Base-by-base conservation (phyloP, 1,140 invertebrate genomes). In the Drosophila busckii region DNA sequence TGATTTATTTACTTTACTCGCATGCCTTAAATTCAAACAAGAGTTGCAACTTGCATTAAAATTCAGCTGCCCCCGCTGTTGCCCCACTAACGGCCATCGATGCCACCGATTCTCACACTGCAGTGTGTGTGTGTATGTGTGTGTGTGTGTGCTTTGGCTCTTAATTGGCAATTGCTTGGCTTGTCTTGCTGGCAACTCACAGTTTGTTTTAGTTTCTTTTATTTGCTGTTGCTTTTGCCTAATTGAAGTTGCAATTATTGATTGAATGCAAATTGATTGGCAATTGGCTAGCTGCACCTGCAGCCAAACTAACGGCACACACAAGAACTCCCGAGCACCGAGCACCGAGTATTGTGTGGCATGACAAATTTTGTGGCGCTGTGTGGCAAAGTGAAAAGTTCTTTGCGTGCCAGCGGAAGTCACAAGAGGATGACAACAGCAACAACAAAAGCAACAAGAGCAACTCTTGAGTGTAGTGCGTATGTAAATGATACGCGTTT, bases 201-300 rank as follows among this genome's bases (percentile, higher is more conserved):
- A 13, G 16, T 9, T 8, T 37, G 42, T 64, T 42, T 61, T 50
- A 10, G 16, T 19, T 49, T 38, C 41, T 44, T 10, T 44, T 37
- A 17, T 28, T 50, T 31, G 34, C n/a, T 41, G 56, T 46, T 62
- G 61, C 63, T 49, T 70, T 64, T 60, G 37, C 41, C 68, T 80
- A 80, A 80, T 80, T 82, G 73, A 80, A 82, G 68, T 80, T 69
- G 73, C 75, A 80, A 80, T 80, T 80, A 80, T 80, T 80, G 65
- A 80, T 82, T 68, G 63, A 38, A 65, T 80, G 41, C 67, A 73
- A 78, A 73, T 80, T 80, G 73, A 80, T 80, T 80, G 73, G 69
- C 68, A 75, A 75, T 69, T 80, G 73, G 25, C 58, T 10, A 50
- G 17, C n/a, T 32, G 62, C 71, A 80, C 73, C 71, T 80, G 73